These are phyloP conservation scores for Erynnis tages DNA, from an alignment of 2,888 invertebrate species.

Conservation along the genomic window DNA sequence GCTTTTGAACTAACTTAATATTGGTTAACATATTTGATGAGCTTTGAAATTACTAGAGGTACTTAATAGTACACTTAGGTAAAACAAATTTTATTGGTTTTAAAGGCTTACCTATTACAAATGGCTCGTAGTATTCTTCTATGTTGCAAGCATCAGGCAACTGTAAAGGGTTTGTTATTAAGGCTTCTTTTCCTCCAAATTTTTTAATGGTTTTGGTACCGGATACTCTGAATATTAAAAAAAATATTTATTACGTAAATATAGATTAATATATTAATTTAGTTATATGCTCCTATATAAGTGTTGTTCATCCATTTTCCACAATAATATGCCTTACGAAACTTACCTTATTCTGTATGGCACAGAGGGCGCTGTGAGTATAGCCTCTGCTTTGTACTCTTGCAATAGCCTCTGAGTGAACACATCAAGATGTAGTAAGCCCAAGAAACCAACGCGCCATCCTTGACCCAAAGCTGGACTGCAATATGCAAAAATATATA, in stretches of 20 bases:
- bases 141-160: constrained; percentile 86
- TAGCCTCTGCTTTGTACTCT: constrained; percentile 90
- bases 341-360: constrained; percentile 85
- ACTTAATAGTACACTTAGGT: too few relatives aligned
- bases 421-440: constrained; percentile 93
- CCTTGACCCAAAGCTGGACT: constrained; percentile 94
- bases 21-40: too few relatives aligned
- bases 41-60: too few relatives aligned
- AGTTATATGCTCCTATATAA: too few relatives aligned
- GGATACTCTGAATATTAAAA: constrained; percentile 80
- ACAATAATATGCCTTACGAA: too few relatives aligned
- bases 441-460: constrained; percentile 93
- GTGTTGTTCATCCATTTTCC: not conserved
- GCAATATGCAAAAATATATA: constrained; percentile 31
- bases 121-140: constrained; percentile 91
- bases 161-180: constrained; percentile 88
- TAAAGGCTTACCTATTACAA: constrained; percentile 84
- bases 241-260: not conserved
- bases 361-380: constrained; percentile 92
- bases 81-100: not conserved
- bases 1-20: too few relatives aligned
- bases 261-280: too few relatives aligned
- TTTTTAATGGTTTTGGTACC: constrained; percentile 87
- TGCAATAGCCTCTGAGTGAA: constrained; percentile 92
- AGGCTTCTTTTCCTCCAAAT: constrained; percentile 81